Evolutionary conservation across 2,797 vertebrate genomes (phyloP), one percentile per base, ranked within the genome.

Genomic region (Knipowitschia caucasica): DNA sequence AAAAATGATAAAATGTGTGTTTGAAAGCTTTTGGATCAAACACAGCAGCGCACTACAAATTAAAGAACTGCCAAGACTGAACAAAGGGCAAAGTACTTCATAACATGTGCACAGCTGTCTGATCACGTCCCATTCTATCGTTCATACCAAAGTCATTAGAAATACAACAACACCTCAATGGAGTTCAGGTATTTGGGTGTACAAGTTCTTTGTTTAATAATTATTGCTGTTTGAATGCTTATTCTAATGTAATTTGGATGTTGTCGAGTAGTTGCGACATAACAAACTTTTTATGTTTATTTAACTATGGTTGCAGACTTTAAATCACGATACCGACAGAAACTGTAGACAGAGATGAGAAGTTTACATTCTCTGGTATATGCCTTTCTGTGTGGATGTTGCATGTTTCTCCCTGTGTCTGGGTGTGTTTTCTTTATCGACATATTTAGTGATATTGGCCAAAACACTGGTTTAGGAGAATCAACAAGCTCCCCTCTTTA

Each of bases 1-100:
- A 14, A 20, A 49, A 49, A 30, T 49, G 29, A 29, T 20, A 49
- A 49, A 49, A 15, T 47, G 23, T 35, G 29, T 38, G 30, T 26
- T 8, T 4, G 15, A 3, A 5, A 17, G 10, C 25, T 50, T 59
- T 73, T 34, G 65, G 51, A 73, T 62, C 61, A 56, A 56, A 42
- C 40, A 56, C 55, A 69, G 59, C 42, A 67, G 53, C 52, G 10
- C 50, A 56, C 43, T 34, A 47, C 56, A 60, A 47, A 42, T 29
- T 52, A 27, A 50, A 59, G 69, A 17, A 62, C 45, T 49, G 59
- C 46, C 11, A 42, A 50, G 47, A 25, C 21, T 24, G 27, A 24
- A 36, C 52, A 53, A 47, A 38, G 23, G 27, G 27, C 26, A 20
- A 6, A 33, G 47, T 42, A 39, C 36, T 71, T 56, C 30, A 59